Evolutionary conservation across 2,797 vertebrate species (phyloP), one percentile per base, ranked within the genome.

Genomic region (Cichlasoma orientale): DNA sequence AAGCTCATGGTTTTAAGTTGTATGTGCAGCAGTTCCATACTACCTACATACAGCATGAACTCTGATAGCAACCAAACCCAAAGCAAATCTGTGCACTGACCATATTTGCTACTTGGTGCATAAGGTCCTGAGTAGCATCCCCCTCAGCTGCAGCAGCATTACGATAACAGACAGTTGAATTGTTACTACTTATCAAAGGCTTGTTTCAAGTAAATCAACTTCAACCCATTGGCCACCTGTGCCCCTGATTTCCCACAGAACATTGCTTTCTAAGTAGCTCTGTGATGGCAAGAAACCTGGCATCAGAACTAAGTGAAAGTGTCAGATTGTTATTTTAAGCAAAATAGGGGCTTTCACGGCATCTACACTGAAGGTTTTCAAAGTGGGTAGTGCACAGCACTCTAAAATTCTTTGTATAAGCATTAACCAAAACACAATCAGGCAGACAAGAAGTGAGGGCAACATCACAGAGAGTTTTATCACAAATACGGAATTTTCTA

Each of bases 321-420:
- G 69, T 55, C 69, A 71, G 52, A 71, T 71, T 54, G 69, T 68
- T 50, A 68, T 68, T 68, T 50, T 68, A 50, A 50, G 25, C 63
- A 68, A 68, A 68, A 50, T 31, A 29, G 63, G 18, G 18, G 10
- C 47, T 68, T 68, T 68, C 63, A 50, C 44, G 29, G 63, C 19
- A n/a, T 50, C 6, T 50, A 50, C 10, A 29, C 41, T 68, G 63
- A 68, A 50, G 63, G 44, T 50, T 68, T 50, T 29, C 25, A 68
- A 29, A 68, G 41, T 50, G 41, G 44, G 63, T 8, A 19, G 63
- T 50, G 44, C 18, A 29, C 0, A 0, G 11, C 6, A 50, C 44
- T 29, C 44, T 50, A 19, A 31, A 68, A 68, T 23, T n/a, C 63
- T 68, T 29, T 68, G 25, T 68, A 29, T 68, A 68, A 29, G 25